A percentile compares a stretch with the other conserved stretches of the same genome.
phyloP scores from a whole-genome alignment of 2,888 invertebrate genomes.

The Catonia carolina region DNA sequence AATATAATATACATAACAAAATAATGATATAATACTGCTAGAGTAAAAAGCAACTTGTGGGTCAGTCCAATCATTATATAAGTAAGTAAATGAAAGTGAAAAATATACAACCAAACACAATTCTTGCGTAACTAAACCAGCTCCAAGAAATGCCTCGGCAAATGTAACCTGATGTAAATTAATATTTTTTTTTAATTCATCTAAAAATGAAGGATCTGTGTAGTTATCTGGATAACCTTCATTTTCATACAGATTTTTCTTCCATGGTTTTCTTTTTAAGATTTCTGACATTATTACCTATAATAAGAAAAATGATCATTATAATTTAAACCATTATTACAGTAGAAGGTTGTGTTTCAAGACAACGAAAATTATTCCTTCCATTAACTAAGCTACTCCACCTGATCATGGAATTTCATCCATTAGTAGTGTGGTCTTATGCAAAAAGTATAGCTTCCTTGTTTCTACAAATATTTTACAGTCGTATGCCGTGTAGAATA shows the following conservation, averaged over 20 bases:
- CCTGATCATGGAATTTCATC: no score
- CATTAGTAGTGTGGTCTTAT: no score
- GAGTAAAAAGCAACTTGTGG: constrained; percentile 57
- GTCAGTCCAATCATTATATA: constrained; percentile 61
- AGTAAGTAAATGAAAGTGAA: constrained; percentile 61
- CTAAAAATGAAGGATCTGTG: constrained; percentile 78
- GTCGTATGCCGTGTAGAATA: no score
- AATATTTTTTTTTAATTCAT: constrained; percentile 76
- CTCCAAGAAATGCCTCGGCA: constrained; percentile 62
- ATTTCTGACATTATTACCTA: no score
- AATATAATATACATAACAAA: constrained; percentile 57
- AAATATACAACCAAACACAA: constrained; percentile 70
- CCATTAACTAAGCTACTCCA: no score
- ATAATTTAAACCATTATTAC: no score
- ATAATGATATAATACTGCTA: constrained; percentile 49
- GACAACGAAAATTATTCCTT: no score
- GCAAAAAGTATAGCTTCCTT: no score
- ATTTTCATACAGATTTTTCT: constrained; percentile 84
- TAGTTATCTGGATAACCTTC: constrained; percentile 87
- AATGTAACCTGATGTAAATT: constrained; percentile 67
- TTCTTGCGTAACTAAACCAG: constrained; percentile 71
- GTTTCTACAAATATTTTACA: no score
- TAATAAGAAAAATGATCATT: no score
- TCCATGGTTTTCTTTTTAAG: constrained; percentile 55
- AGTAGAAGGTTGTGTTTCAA: no score